Percentiles rank a stretch among this genome's conserved stretches.
phyloP scores from a whole-genome alignment of 2,113 vertebrate species.

The Centropus unirufus region DNA sequence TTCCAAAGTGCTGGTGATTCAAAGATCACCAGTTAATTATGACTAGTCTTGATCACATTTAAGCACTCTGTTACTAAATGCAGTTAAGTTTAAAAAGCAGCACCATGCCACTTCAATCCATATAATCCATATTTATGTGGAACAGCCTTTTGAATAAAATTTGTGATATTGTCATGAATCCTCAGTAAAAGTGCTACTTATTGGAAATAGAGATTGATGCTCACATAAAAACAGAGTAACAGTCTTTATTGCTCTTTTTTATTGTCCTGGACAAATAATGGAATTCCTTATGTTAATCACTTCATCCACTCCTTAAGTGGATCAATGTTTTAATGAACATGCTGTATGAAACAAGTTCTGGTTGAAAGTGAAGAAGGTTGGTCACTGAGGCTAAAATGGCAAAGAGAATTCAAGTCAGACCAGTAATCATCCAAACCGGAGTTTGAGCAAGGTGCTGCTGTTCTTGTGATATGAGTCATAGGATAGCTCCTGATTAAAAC shows the following conservation, averaged over 20 bases:
- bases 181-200: background rate
- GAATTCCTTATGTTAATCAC: background rate
- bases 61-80: background rate
- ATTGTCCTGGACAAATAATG: background rate
- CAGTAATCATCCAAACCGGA: background rate
- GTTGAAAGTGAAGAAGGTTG: background rate
- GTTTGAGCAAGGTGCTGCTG: background rate
- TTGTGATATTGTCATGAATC: background rate
- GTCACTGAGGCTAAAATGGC: background rate
- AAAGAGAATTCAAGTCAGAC: background rate
- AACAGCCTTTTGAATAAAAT: background rate
- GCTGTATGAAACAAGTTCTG: background rate
- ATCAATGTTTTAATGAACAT: background rate
- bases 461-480: background rate
- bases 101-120: background rate
- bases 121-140: background rate
- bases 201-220: background rate
- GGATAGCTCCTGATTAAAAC: constrained; percentile 7
- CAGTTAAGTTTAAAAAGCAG: background rate
- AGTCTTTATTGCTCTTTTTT: background rate
- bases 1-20: background rate
- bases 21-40: background rate
- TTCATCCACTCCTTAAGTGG: background rate
- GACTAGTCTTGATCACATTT: background rate
- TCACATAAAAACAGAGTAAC: background rate